A percentile compares a stretch with the other conserved stretches of the same genome.
These are phyloP conservation scores for Thamnophis sirtalis DNA, from an alignment of 2,113 vertebrate species.

Conservation along the genomic window DNA sequence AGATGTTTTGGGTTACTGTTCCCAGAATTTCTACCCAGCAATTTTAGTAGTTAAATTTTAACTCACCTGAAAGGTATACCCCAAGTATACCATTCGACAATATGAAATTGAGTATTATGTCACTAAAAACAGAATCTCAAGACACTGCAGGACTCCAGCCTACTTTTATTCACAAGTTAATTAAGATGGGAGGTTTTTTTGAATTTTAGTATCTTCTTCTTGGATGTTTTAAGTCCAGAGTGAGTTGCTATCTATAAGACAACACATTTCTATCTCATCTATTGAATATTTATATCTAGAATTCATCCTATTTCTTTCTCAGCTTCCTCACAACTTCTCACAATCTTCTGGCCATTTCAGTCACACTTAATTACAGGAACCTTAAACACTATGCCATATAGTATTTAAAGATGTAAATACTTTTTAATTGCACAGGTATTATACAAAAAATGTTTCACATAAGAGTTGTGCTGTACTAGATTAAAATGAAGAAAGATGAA, in stretches of 20 bases:
- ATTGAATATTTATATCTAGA: neutral
- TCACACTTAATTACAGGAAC: neutral
- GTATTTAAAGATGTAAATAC: neutral
- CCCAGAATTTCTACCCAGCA: neutral
- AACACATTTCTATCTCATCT: neutral
- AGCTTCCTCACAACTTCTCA: neutral
- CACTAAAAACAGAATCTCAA: neutral
- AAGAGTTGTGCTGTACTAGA: neutral
- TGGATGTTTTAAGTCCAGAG: neutral
- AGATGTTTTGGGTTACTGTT: neutral
- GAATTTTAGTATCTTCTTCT: neutral
- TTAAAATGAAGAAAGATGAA: neutral
- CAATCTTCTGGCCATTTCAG: neutral
- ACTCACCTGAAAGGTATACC: neutral
- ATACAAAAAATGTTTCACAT: neutral
- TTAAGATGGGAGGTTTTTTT: neutral
- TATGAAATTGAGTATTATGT: neutral
- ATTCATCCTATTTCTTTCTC: neutral
- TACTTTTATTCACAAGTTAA: neutral
- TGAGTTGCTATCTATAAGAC: neutral
- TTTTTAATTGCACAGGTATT: neutral
- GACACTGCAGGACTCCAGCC: neutral
- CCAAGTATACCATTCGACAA: neutral
- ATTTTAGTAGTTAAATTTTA: neutral
- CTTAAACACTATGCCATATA: neutral